Evolutionary conservation across 37 sponge, comb jelly and placozoan species (phyloP).

Genomic region (Hormiphora californensis): DNA sequence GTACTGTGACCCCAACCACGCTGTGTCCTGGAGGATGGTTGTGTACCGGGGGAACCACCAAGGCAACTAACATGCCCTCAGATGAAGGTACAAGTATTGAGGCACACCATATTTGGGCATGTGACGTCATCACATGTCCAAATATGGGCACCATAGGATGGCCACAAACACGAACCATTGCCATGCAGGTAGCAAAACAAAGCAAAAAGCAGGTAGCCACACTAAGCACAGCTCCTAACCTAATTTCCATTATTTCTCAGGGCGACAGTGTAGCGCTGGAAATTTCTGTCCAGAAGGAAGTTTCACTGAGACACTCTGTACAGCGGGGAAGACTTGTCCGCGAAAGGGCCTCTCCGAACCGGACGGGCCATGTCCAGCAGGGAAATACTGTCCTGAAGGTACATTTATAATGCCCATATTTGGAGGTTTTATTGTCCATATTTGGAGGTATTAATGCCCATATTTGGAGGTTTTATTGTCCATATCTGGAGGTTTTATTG

Average conservation of each 20-base stretch:
- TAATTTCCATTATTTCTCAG: too few species aligned
- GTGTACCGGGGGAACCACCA: constrained; percentile 21
- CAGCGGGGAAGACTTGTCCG: constrained; percentile 3
- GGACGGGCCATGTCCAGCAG: not conserved
- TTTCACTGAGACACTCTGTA: not conserved
- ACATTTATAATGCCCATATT: not conserved
- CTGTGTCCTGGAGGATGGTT: constrained; percentile 42
- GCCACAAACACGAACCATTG: too few species aligned
- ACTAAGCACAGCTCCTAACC: too few species aligned
- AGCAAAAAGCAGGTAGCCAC: too few species aligned
- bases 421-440: too few species aligned
- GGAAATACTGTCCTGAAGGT: constrained; percentile 14
- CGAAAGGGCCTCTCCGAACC: not conserved
- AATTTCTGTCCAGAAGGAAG: constrained; percentile 11
- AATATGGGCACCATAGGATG: too few species aligned
- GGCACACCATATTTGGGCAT: too few species aligned
- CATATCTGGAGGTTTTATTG: too few species aligned
- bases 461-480: too few species aligned
- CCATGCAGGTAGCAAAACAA: too few species aligned
- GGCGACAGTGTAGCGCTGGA: not conserved
- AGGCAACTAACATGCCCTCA: constrained; percentile 5
- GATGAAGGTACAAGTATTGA: not conserved
- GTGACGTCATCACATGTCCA: too few species aligned
- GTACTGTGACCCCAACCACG: not conserved
- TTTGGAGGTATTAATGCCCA: too few species aligned